phyloP scores from a whole-genome alignment of 1,140 invertebrate genomes.

The Cydia fagiglandana region DNA sequence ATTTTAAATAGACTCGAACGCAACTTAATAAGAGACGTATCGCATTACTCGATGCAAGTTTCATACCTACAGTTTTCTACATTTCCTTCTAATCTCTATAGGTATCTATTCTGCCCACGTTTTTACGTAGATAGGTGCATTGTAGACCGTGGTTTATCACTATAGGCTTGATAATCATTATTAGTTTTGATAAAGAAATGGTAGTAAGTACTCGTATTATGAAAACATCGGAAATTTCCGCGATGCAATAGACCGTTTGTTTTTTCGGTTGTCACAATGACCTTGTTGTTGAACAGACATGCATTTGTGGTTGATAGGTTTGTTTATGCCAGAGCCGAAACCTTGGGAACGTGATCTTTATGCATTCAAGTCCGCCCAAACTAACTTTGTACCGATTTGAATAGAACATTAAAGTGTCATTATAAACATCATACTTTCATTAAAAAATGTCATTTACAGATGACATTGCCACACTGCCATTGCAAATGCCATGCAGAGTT shows the following conservation, averaged over 20 bases:
- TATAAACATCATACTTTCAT: too few relatives aligned
- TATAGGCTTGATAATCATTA: constrained; percentile 13
- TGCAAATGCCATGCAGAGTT: too few relatives aligned
- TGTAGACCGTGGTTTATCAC: constrained; percentile 24
- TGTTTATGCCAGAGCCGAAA: not conserved
- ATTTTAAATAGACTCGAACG: too few relatives aligned
- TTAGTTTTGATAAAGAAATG: not conserved
- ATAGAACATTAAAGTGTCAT: too few relatives aligned
- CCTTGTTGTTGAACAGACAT: constrained; percentile 17
- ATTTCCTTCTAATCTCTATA: not conserved
- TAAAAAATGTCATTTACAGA: too few relatives aligned
- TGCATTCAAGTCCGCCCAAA: not conserved
- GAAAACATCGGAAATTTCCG: constrained; percentile 20
- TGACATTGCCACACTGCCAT: too few relatives aligned
- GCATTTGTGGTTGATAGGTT: not conserved
- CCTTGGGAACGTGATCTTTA: not conserved
- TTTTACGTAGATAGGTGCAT: not conserved
- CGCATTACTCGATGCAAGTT: too few relatives aligned
- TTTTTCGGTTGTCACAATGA: not conserved
- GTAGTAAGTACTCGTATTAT: not conserved
- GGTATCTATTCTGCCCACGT: not conserved
- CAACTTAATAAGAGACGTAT: too few relatives aligned
- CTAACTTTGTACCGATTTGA: too few relatives aligned
- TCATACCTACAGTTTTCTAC: too few relatives aligned
- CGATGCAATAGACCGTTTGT: not conserved